These are phyloP conservation scores for Heterodera filipjevi DNA, from an alignment of 2,888 invertebrate genomes.

Conservation along the genomic window DNA sequence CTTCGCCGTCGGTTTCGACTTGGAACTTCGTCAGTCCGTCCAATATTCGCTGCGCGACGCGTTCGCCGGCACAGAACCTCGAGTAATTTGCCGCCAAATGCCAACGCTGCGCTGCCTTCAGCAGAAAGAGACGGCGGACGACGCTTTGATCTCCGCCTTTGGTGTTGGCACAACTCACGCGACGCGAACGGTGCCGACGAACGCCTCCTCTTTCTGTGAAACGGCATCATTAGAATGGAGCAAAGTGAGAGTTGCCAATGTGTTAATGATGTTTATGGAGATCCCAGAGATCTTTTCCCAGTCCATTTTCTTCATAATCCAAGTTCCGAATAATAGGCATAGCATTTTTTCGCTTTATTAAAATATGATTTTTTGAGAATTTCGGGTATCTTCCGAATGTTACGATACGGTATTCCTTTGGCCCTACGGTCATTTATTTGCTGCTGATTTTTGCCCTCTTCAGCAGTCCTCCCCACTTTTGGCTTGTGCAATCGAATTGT, in stretches of 20 bases:
- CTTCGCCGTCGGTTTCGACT: constrained; percentile 29
- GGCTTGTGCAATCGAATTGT: constrained; percentile 34
- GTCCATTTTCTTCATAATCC: too few relatives aligned
- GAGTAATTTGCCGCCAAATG: constrained; percentile 13
- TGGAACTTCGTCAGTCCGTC: constrained; percentile 23
- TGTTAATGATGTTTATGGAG: too few relatives aligned
- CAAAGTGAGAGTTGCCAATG: not conserved
- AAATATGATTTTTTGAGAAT: too few relatives aligned
- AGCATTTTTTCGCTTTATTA: too few relatives aligned
- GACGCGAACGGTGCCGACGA: not conserved
- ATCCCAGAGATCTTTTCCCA: too few relatives aligned
- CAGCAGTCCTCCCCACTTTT: not conserved
- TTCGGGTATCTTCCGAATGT: too few relatives aligned
- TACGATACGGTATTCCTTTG: too few relatives aligned
- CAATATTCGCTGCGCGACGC: constrained; percentile 11
- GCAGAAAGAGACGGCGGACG: not conserved
- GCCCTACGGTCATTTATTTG: not conserved
- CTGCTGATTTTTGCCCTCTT: not conserved
- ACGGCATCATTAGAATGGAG: not conserved
- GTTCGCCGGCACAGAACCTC: constrained; percentile 1
- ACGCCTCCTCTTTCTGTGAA: not conserved
- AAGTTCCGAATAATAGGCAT: too few relatives aligned
- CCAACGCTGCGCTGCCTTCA: not conserved
- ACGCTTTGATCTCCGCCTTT: not conserved
- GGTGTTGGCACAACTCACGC: not conserved